Evolutionary conservation across 2,888 invertebrate species (phyloP), one percentile per base, ranked within the genome.

Genomic region (Empis stercorea): DNA sequence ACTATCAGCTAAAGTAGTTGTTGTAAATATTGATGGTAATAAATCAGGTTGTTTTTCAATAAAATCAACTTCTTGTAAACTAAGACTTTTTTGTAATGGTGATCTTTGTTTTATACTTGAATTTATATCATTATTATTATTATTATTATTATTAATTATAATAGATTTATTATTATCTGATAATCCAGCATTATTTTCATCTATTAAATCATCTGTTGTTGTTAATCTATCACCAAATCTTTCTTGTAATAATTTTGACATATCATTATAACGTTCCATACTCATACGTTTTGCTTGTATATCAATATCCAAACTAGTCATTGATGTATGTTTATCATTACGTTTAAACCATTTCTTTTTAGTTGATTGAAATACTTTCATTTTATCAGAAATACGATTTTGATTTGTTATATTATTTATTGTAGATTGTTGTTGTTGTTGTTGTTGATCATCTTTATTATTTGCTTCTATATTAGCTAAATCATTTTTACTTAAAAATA

Each of bases 241-340:
- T 55, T 81, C 81, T 61, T 81, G 80, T 52, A 81, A 74, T 48
- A 81, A 66, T 60, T 81, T 81, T 5, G 81, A 76, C 81, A 81
- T 81, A 55, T 81, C 81, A 60, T 80, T 80, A 53, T 81, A 81
- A 42, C 81, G 71, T 58, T 81, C 81, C 62, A 81, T 80, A 50
- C 80, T 81, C 65, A 78, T 76, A 54, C 79, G 76, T 59, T 80
- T 81, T 50, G 79, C 78, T 45, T 75, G 76, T 48, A 71, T 69
- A 62, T 80, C 80, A 50, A 80, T 71, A 48, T 78, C 74, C 4
- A 71, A 50, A 14, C 60, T 59, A 11, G 49, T 61, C 51, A 50
- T 49, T 13, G 61, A 59, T 1, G 56, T 56, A 11, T 61, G 59
- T 32, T 65, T 64, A 11, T 64, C 62, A 32, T 58, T 61, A 16